A percentile compares a stretch with the other conserved stretches of the same genome.
Conservation (phyloP, 2,888 invertebrate species). For the Nasonia oneida region DNA sequence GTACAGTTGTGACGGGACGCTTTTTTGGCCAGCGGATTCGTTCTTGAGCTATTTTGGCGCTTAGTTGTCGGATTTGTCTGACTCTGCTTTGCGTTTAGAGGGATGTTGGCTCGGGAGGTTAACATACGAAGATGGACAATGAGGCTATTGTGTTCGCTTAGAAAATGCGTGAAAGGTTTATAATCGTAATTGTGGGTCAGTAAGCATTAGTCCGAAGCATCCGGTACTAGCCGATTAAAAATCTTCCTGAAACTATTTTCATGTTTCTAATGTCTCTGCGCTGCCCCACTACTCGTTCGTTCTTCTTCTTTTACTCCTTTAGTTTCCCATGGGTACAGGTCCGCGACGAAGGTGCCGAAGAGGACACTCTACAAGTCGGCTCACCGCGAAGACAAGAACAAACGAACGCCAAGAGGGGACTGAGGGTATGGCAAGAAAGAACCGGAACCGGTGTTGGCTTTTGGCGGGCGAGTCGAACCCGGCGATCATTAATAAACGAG, state of each 20-base stretch:
- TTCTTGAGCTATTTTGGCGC: not conserved
- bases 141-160: not conserved
- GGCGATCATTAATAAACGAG: constrained; percentile 75
- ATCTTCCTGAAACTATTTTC: not conserved
- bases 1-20: not conserved
- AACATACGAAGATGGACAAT: not conserved
- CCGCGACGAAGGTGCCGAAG: not conserved
- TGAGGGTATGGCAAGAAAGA: constrained; percentile 55
- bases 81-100: not conserved
- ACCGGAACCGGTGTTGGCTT: constrained; percentile 58
- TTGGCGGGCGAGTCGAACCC: constrained; percentile 63
- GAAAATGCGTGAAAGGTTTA: too few relatives aligned
- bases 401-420: not conserved
- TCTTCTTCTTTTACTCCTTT: not conserved
- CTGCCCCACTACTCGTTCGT: not conserved
- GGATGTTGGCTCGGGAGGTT: not conserved
- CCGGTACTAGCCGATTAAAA: not conserved
- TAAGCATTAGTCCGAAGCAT: not conserved
- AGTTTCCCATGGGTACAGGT: not conserved
- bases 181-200: too few relatives aligned
- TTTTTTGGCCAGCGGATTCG: not conserved
- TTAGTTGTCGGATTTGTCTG: not conserved
- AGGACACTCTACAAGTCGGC: not conserved
- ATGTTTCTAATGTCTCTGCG: constrained; percentile 7
- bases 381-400: not conserved